Base-by-base conservation (phyloP, 37 sponge, comb jelly and placozoan genomes). In the Crambe crambe region DNA sequence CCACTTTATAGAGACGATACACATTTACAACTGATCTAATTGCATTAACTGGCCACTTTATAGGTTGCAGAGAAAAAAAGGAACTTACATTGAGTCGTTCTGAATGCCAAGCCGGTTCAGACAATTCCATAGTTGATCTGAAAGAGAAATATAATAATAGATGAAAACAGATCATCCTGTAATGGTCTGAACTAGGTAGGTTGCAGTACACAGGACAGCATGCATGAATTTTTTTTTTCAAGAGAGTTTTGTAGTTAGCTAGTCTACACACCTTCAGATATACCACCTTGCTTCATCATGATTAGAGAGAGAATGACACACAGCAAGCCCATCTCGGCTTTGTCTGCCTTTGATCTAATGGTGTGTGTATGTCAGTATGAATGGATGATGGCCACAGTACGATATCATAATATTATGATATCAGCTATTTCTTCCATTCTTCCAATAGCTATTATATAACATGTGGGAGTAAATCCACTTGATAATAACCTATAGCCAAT, bases 261-360 rank as follows among this genome's bases (percentile, higher is more conserved):
- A 23, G 38, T 25, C 40, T 25, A 3, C 61, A 32, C 44, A 91
- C 91, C 87, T 78, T 86, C 87, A 29, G 59, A 41, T 32, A 85
- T 40, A 10, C 72, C 23, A 5, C 72, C 23, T 39, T 83, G 72
- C 59, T 78, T 82, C 91, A 91, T 83, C 91, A 91, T 83, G 67
- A 91, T 74, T 38, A 86, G 68, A 23, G 86, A 73, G 40, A 91
- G 78, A 1, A 91, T 38, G 17, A 83, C 69, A 61, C 25, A 77
- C 23, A 91, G 67, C 18, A 91, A 71, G 37, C 91, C 91, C 42
- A 38, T 68, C 40, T 83, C 58, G 1, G 62, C 59, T 35, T 23
- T 63, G 22, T 79, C 79, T 37, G 22, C 22, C 6, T 66, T 37
- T 21, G 75, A 59, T 68, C 89, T 89, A 56, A 18, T 2, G 2